Conservation (phyloP, 2,113 vertebrate genomes). For the Syngnathus typhle region DNA sequence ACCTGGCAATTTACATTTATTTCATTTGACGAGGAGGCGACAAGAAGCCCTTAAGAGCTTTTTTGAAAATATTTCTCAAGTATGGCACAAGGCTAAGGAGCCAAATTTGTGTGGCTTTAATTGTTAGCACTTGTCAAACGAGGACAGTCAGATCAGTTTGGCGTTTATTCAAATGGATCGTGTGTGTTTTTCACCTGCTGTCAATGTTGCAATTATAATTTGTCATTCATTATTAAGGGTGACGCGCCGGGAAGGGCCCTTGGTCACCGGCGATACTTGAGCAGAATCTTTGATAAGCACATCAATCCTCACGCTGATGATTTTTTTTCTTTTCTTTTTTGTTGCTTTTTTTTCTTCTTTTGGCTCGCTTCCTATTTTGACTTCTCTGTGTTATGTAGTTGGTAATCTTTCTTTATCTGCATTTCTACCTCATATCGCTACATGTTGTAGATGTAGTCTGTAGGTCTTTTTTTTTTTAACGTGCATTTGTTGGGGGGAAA, state of each 20-base stretch:
- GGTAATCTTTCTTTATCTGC: slow-evolving; percentile 84
- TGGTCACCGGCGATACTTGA: slow-evolving; percentile 33
- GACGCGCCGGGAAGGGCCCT: slow-evolving; percentile 29
- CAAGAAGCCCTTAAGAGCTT: background rate
- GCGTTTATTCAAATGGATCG: slow-evolving; percentile 20
- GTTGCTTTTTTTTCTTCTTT: slow-evolving; percentile 41
- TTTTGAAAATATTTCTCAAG: background rate
- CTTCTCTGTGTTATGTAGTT: slow-evolving; percentile 70
- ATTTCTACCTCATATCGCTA: slow-evolving; percentile 99
- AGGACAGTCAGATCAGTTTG: slow-evolving; percentile 3
- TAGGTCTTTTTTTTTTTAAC: slow-evolving; percentile 91
- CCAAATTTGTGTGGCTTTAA: slow-evolving; percentile 10
- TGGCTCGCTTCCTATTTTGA: slow-evolving; percentile 31
- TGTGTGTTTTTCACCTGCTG: slow-evolving; percentile 25
- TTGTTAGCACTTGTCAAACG: slow-evolving; percentile 14
- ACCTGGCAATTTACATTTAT: too few relatives aligned
- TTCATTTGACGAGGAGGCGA: too few relatives aligned
- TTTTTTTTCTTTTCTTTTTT: slow-evolving; percentile 26
- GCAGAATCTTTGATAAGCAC: slow-evolving; percentile 58
- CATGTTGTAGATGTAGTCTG: slow-evolving; percentile 98
- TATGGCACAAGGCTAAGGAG: slow-evolving; percentile 9
- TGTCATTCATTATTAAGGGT: slow-evolving; percentile 21
- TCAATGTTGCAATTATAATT: slow-evolving; percentile 28
- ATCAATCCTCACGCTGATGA: slow-evolving; percentile 37
- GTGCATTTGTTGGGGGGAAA: slow-evolving; percentile 78